Evolutionary conservation across 1,140 invertebrate species (phyloP).

Genomic region (Drosophila paulistorum): DNA sequence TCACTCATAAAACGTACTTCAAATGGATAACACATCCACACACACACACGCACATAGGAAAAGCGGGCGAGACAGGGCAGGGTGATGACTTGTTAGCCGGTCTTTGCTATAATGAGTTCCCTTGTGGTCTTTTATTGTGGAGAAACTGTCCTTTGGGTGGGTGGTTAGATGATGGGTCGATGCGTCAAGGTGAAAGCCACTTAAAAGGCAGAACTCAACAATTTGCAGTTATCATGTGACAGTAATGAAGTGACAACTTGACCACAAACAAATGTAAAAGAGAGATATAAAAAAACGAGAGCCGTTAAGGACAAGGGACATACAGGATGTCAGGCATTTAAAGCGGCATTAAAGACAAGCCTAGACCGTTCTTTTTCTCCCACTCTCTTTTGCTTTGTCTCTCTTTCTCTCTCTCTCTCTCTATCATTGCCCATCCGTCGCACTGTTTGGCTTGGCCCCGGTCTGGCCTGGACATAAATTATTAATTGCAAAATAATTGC

Average conservation of each 20-base stretch:
- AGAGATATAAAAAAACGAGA: slow-evolving; percentile 11
- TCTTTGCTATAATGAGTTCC: slow-evolving; percentile 61
- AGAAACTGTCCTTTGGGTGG: slow-evolving; percentile 37
- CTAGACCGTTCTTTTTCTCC: too few species aligned
- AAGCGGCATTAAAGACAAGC: slow-evolving; percentile 29
- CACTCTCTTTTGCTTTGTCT: too few species aligned
- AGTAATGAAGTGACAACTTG: slow-evolving; percentile 62
- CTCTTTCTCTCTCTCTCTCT: background rate
- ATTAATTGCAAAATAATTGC: slow-evolving; percentile 64
- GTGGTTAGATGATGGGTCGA: background rate
- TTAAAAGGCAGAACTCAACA: slow-evolving; percentile 57
- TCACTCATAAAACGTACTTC: slow-evolving; percentile 54
- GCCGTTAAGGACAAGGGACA: background rate
- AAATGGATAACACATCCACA: slow-evolving; percentile 40
- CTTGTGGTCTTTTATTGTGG: slow-evolving; percentile 41
- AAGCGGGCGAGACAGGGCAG: background rate
- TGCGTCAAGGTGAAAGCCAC: slow-evolving; percentile 57
- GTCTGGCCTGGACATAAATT: slow-evolving; percentile 49
- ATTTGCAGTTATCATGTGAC: slow-evolving; percentile 64
- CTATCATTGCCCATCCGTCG: background rate
- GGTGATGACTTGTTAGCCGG: slow-evolving; percentile 48
- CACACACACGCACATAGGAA: background rate
- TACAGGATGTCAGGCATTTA: background rate
- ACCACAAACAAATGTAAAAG: slow-evolving; percentile 26
- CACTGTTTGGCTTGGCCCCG: slow-evolving; percentile 9